These are phyloP conservation scores for Austrofundulus limnaeus DNA, from an alignment of 2,113 vertebrate species.

Conservation along the genomic window DNA sequence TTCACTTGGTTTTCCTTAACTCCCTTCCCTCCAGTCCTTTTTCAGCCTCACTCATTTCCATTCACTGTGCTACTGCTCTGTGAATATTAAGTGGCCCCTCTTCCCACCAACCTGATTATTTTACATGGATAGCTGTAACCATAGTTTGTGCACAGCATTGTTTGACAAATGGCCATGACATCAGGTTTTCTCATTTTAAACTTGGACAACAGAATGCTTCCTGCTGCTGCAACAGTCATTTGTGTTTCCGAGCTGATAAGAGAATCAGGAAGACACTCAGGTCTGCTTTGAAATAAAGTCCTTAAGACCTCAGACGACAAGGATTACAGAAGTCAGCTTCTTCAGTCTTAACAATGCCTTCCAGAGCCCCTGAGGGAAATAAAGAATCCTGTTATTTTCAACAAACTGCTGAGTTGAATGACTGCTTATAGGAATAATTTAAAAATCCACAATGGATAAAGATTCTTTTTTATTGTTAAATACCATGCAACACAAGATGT, in stretches of 20 bases:
- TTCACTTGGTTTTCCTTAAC: slow-evolving; percentile 70
- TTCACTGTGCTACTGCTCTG: slow-evolving; percentile 74
- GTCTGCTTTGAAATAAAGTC: slow-evolving; percentile 42
- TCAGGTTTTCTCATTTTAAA: slow-evolving; percentile 28
- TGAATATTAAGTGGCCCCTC: slow-evolving; percentile 83
- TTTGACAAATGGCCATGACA: slow-evolving; percentile 44
- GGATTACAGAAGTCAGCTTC: slow-evolving; percentile 51
- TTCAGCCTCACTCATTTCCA: slow-evolving; percentile 73
- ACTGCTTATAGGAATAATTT: slow-evolving; percentile 48
- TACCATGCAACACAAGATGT: too few relatives aligned
- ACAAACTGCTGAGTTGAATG: slow-evolving; percentile 27
- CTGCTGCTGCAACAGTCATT: slow-evolving; percentile 13
- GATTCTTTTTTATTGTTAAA: too few relatives aligned
- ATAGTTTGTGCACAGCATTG: slow-evolving; percentile 1
- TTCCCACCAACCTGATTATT: slow-evolving; percentile 65
- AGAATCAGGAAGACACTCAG: slow-evolving; percentile 8
- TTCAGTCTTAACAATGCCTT: slow-evolving; percentile 54
- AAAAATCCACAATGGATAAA: slow-evolving; percentile 32
- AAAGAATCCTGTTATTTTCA: slow-evolving; percentile 34
- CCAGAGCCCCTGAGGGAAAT: slow-evolving; percentile 55
- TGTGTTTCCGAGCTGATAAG: slow-evolving; percentile 40
- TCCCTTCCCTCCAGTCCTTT: background rate
- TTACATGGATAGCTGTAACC: slow-evolving; percentile 22
- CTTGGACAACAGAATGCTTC: background rate
- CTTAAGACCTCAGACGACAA: slow-evolving; percentile 41